Conservation (phyloP, 1,140 invertebrate species). For the Zaprionus davidi region DNA sequence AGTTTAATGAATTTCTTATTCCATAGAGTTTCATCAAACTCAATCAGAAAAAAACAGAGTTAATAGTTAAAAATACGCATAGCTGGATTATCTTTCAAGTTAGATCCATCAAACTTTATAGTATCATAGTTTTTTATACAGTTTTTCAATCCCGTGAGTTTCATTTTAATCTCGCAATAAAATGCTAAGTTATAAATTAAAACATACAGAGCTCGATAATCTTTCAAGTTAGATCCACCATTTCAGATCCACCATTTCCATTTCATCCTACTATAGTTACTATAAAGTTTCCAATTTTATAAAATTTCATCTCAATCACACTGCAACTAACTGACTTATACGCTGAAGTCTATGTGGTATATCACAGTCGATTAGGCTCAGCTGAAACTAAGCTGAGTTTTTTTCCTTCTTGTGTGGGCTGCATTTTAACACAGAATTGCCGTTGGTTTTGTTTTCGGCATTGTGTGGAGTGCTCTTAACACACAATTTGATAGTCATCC, state of each 20-base stretch:
- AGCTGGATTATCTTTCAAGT: not conserved
- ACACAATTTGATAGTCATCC: slow-evolving; percentile 64
- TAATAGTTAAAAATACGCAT: not conserved
- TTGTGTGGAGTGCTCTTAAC: slow-evolving; percentile 62
- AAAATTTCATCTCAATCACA: not conserved
- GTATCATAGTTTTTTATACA: no score
- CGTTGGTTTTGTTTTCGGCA: slow-evolving; percentile 9
- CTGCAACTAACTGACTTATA: not conserved
- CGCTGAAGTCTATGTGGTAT: not conserved
- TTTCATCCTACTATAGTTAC: rapidly evolving
- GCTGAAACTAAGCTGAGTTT: not conserved
- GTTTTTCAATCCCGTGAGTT: no score
- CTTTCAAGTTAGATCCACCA: no score
- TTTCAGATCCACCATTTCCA: no score
- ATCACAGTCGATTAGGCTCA: not conserved
- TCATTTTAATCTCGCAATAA: no score
- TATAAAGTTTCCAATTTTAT: not conserved
- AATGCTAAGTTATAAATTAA: no score
- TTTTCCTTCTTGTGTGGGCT: slow-evolving; percentile 12
- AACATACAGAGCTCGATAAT: no score
- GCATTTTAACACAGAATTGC: slow-evolving; percentile 16
- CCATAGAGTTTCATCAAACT: not conserved
- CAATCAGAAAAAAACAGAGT: not conserved
- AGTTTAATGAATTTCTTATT: not conserved
- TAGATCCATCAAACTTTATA: not conserved